Conservation (phyloP, 2,797 vertebrate species). For the Oreochromis grahami region DNA sequence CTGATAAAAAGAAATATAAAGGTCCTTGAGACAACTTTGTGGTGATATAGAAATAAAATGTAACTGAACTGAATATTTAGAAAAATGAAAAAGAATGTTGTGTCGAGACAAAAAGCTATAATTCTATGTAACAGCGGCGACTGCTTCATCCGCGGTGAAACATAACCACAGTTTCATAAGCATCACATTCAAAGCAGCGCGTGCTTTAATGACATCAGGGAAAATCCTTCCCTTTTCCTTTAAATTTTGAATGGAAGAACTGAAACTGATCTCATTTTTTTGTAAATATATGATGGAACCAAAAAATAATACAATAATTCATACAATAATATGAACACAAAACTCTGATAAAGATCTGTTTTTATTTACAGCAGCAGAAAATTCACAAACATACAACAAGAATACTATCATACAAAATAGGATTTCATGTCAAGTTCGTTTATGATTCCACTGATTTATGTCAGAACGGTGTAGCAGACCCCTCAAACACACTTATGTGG, state of each 20-base stretch:
- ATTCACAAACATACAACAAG: background rate
- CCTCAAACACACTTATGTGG: background rate
- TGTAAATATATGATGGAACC: background rate
- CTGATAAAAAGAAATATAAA: background rate
- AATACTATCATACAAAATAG: background rate
- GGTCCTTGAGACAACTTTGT: background rate
- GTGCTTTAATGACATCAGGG: background rate
- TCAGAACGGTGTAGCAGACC: rapidly evolving
- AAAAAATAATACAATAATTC: rapidly evolving
- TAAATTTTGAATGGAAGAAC: background rate
- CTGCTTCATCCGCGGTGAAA: background rate
- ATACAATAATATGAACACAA: background rate
- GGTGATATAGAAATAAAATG: background rate
- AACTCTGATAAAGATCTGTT: background rate
- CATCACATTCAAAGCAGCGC: background rate
- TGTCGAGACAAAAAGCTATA: background rate
- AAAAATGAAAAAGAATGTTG: background rate
- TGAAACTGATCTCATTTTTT: background rate
- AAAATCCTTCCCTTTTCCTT: background rate
- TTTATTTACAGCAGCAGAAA: background rate
- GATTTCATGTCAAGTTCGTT: rapidly evolving
- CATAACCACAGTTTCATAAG: background rate
- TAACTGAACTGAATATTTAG: background rate
- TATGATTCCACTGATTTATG: background rate
- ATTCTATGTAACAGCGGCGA: background rate